These are phyloP conservation scores for Papilio glaucus DNA, from an alignment of 1,140 invertebrate species.

Conservation along the genomic window DNA sequence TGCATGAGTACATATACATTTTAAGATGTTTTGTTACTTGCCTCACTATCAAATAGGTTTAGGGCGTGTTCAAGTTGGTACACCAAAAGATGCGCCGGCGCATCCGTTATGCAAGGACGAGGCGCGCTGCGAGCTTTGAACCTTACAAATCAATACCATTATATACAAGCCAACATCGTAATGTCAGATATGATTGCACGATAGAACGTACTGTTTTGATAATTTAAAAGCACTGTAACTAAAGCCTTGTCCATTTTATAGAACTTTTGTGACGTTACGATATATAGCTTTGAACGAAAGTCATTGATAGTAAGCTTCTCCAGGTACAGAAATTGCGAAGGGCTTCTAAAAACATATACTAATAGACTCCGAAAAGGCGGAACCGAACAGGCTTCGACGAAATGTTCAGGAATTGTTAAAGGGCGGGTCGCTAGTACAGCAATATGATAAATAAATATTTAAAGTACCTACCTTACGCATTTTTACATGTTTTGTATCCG, in stretches of 20 bases:
- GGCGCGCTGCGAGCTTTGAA: conserved; percentile 22
- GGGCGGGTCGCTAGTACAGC: no score
- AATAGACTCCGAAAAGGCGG: no score
- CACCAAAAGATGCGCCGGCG: conserved; percentile 35
- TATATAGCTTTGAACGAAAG: not conserved
- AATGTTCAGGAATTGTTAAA: no score
- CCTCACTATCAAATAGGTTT: not conserved
- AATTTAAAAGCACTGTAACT: not conserved
- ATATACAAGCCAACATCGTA: conserved; percentile 11
- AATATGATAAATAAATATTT: no score
- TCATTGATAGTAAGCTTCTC: no score
- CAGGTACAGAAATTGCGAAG: no score
- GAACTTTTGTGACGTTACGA: not conserved
- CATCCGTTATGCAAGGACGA: conserved; percentile 52
- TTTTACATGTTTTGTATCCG: no score
- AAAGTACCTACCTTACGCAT: no score
- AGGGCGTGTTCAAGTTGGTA: not conserved
- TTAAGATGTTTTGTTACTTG: not conserved
- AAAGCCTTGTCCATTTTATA: not conserved
- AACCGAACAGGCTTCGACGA: no score
- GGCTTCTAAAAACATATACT: no score
- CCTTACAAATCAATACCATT: conserved; percentile 16
- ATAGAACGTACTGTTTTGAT: not conserved
- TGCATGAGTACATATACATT: no score
- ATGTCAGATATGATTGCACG: not conserved